Conservation (phyloP, 2,113 vertebrate genomes). For the Columba janthina region DNA sequence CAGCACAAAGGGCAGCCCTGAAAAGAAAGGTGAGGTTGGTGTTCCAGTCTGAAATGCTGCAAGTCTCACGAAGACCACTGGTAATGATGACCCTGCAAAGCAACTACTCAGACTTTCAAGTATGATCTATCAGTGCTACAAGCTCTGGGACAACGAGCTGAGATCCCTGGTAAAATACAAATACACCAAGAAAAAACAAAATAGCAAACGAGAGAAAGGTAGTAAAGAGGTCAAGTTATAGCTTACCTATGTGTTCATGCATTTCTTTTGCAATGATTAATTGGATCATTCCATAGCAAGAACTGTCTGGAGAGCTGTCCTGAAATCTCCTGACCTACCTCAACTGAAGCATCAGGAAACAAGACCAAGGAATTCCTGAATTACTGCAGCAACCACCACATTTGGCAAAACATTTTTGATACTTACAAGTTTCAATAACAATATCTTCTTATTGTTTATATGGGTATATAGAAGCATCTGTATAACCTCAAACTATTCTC, state of each 20-base stretch:
- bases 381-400: background rate
- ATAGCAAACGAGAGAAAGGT: no score
- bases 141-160: background rate
- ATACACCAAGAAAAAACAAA: background rate
- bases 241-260: background rate
- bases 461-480: background rate
- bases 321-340: background rate
- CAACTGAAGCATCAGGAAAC: background rate
- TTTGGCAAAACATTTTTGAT: background rate
- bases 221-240: background rate
- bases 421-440: background rate
- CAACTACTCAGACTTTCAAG: background rate
- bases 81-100: background rate
- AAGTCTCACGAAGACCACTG: background rate
- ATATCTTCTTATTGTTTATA: background rate
- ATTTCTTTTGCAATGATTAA: background rate
- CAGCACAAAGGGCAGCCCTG: background rate
- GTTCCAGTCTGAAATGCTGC: background rate
- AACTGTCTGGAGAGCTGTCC: background rate
- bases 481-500: background rate
- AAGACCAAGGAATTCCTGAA: background rate
- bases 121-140: background rate
- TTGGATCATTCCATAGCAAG: background rate
- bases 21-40: background rate
- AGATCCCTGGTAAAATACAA: background rate